A percentile compares a stretch with the other conserved stretches of the same genome.
Evolutionary conservation across 2,113 vertebrate genomes (phyloP).

Genomic region (Telmatochromis sp.): DNA sequence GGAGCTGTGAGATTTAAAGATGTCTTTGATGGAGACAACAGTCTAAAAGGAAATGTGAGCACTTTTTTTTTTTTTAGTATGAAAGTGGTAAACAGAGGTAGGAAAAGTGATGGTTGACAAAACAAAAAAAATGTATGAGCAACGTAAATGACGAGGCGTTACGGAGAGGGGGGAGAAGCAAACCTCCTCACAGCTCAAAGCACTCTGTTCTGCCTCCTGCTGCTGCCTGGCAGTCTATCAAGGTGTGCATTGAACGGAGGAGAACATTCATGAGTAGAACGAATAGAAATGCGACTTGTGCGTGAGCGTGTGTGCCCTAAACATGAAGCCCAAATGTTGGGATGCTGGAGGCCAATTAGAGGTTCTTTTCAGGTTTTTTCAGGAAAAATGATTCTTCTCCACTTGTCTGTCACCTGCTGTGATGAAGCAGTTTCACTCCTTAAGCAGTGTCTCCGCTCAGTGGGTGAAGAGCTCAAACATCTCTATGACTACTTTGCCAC

Average conservation of each 20-base stretch:
- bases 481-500: not conserved
- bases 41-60: not conserved
- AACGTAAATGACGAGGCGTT: not conserved
- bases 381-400: not conserved
- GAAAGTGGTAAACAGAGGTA: not conserved
- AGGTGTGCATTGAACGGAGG: not conserved
- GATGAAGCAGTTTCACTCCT: not conserved
- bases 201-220: not conserved
- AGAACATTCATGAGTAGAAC: not conserved
- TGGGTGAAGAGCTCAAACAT: not conserved
- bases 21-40: not conserved
- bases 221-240: not conserved
- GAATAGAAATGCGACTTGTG: not conserved
- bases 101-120: not conserved
- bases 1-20: not conserved
- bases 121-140: not conserved
- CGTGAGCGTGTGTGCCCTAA: not conserved
- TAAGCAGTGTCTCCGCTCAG: not conserved
- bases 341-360: not conserved
- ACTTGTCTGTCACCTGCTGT: not conserved
- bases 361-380: not conserved
- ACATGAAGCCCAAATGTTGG: not conserved
- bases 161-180: not conserved
- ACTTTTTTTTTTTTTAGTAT: not conserved
- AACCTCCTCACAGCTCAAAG: not conserved